A percentile compares a stretch with the other conserved stretches of the same genome.
Conservation (phyloP, 1,140 invertebrate genomes). For the Drosophila orosa region DNA sequence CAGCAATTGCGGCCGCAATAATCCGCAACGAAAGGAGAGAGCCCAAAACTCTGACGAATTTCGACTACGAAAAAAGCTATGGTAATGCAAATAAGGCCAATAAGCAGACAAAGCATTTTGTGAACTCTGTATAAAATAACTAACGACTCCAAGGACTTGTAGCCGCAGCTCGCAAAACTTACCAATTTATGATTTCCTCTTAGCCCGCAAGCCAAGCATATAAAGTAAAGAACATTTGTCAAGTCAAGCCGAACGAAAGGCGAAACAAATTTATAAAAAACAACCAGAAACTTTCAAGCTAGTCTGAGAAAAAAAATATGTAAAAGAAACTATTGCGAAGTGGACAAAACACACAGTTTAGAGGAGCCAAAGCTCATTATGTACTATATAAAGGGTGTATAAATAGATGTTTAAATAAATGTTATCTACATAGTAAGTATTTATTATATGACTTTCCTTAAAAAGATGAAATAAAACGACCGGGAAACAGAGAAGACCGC, state of each 20-base stretch:
- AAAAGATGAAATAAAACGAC: constrained; percentile 23
- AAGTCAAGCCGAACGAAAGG: constrained; percentile 16
- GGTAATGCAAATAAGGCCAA: constrained; percentile 34
- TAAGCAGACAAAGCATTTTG: constrained; percentile 28
- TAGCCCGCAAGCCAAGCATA: constrained; percentile 15
- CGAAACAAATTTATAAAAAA: constrained; percentile 14
- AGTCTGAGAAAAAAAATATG: constrained; percentile 32
- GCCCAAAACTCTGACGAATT: constrained; percentile 16
- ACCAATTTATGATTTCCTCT: constrained; percentile 40
- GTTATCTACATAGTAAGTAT: constrained; percentile 64
- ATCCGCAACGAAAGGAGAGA: constrained; percentile 18
- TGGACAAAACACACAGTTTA: constrained; percentile 26
- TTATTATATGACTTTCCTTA: constrained; percentile 63
- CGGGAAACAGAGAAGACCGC: constrained; percentile 8
- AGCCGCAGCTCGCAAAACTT: constrained; percentile 27
- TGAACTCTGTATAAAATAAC: constrained; percentile 37
- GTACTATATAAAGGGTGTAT: constrained; percentile 52
- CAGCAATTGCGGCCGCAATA: constrained; percentile 80
- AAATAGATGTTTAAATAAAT: constrained; percentile 52
- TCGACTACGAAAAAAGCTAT: constrained; percentile 27
- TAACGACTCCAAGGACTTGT: constrained; percentile 18
- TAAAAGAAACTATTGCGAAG: constrained; percentile 6
- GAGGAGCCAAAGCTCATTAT: constrained; percentile 57
- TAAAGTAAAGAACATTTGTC: constrained; percentile 32
- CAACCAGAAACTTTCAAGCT: constrained; percentile 29